Evolutionary conservation across 2,888 invertebrate genomes (phyloP), one percentile per base, ranked within the genome.

Genomic region (Melinopterus prodromus): DNA sequence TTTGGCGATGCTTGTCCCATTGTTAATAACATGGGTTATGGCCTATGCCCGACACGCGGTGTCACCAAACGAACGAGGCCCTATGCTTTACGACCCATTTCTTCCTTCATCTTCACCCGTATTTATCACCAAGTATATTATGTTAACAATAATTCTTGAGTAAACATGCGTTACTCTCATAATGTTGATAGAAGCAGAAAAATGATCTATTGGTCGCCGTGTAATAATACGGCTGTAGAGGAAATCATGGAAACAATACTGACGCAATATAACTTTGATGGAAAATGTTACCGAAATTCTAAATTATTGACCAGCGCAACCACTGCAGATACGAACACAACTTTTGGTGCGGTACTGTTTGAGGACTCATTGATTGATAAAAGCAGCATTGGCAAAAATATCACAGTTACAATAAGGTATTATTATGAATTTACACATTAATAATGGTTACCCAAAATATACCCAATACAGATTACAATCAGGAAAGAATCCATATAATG

Each of bases 341-440:
- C 85, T 6, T 86, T 89, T 76, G 93, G 92, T 35, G 94, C 92
- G 14, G 88, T 94, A 26, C 90, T 93, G 84, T 94, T 94, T 84
- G 90, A 91, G 81, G 92, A 93, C 84, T 83, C 86, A 84, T 91
- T 85, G 82, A 84, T 85, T 89, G 89, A 89, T 87, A 88, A 89
- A 83, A 84, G 86, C 0, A 84, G 74, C 37, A 26, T 74, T 74
- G 74, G 74, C 35, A 35, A 74, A n/a, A 74, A 74, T 5, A 74
- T 74, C 36, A 36, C 74, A 26, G 35, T 74, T 35, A 74, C 74
- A 36, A 74, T 74, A 35, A 74, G 53, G 53, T 53, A 53, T 4
- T 53, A 4, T 53, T 7, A 53, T 1, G 12, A 7, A 53, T 53
- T 7, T 53, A 12, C 12, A 12, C 7, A 53, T 53, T 53, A 53